Conservation (phyloP, 1,140 invertebrate genomes). For the Pentalonia nigronervosa region DNA sequence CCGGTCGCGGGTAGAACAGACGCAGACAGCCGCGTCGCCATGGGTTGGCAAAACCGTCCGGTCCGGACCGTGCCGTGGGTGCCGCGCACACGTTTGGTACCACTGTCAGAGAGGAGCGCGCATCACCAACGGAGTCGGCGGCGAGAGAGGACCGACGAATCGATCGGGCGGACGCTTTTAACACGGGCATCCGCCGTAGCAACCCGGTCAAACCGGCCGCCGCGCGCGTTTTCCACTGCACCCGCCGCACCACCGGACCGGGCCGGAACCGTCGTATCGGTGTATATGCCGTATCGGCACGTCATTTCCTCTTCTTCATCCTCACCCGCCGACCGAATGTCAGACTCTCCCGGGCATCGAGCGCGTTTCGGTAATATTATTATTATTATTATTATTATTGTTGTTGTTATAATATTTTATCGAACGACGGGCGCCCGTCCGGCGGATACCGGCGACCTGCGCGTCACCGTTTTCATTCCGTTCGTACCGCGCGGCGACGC, state of each 20-base stretch:
- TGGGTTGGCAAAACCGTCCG: conserved; percentile 29
- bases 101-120: not conserved
- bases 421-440: conserved; percentile 53
- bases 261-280: not conserved
- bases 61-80: conserved; percentile 23
- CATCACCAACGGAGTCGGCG: not conserved
- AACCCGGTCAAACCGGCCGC: conserved; percentile 54
- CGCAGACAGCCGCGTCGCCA: not conserved
- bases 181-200: conserved; percentile 52
- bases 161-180: conserved; percentile 47
- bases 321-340: not conserved
- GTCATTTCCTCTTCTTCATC: not conserved
- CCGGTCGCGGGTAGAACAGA: not conserved
- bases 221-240: not conserved
- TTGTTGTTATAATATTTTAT: not conserved
- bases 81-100: conserved; percentile 19
- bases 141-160: conserved; percentile 5
- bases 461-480: conserved; percentile 11
- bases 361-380: not conserved
- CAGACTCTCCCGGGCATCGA: not conserved
- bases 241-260: not conserved
- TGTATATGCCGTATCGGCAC: not conserved
- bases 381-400: not conserved
- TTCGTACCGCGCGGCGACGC: not conserved
- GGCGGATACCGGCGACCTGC: conserved; percentile 24